Conservation (phyloP, 1,140 invertebrate genomes). For the Conopomorpha cramerella region DNA sequence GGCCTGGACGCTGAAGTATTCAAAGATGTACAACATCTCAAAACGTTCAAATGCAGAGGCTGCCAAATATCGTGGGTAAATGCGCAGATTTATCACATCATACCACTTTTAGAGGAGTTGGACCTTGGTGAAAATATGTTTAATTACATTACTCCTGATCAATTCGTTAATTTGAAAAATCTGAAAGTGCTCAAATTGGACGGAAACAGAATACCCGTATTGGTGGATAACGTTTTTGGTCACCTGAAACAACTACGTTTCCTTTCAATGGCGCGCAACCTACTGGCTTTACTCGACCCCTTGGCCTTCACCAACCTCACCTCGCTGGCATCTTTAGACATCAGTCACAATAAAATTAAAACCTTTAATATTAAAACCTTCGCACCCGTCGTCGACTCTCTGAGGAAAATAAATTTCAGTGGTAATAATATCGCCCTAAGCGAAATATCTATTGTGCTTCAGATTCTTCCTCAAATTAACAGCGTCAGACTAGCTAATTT, state of each 20-base stretch:
- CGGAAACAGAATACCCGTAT: conserved; percentile 76
- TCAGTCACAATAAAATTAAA: conserved; percentile 75
- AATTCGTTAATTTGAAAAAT: conserved; percentile 71
- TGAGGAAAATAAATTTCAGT: conserved; percentile 68
- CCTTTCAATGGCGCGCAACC: conserved; percentile 70
- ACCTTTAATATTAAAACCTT: conserved; percentile 66
- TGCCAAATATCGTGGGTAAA: conserved; percentile 75
- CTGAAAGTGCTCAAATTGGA: conserved; percentile 72
- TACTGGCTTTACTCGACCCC: conserved; percentile 71
- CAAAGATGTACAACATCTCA: conserved; percentile 74
- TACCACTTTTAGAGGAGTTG: conserved; percentile 69
- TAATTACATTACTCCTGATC: conserved; percentile 75
- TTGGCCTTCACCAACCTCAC: conserved; percentile 72
- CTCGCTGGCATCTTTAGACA: conserved; percentile 67
- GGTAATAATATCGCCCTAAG: conserved; percentile 64
- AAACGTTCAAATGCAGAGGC: conserved; percentile 69
- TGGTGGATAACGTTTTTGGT: conserved; percentile 74
- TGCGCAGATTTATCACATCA: conserved; percentile 74
- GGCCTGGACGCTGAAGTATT: conserved; percentile 78
- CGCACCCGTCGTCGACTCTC: conserved; percentile 63
- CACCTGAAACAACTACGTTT: conserved; percentile 63
- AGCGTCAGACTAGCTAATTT: conserved; percentile 64
- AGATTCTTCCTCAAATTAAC: conserved; percentile 62
- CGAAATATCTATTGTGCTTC: conserved; percentile 55
- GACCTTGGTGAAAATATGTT: conserved; percentile 80